Base-by-base conservation (phyloP, 2,888 invertebrate species). In the Leptothorax acervorum region DNA sequence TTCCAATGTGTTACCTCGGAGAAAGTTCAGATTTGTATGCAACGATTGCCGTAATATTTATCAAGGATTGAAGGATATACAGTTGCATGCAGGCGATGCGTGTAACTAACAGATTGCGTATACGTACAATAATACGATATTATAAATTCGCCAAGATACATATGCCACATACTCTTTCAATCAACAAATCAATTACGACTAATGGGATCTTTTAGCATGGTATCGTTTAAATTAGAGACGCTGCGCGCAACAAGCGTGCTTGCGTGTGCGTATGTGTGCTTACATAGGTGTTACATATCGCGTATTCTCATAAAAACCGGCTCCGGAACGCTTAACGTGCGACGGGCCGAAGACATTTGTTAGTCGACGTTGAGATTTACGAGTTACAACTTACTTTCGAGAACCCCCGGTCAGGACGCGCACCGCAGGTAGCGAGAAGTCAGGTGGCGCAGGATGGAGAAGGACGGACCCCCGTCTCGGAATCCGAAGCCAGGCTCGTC, bases 321-420 rank as follows among this genome's bases (percentile, higher is more conserved):
- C 89, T 85, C 31, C 82, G 85, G 84, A 82, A 85, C 86, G 84
- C 88, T 85, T 81, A 86, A 90, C 48, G 85, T 68, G 85, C 85
- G 86, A 86, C 85, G 82, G 87, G 84, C 86, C 85, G 71, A 88
- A 87, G 85, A 87, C 88, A 89, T 92, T 90, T 90, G 89, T 91
- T 73, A 60, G 73, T 51, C 79, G 79, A 81, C 57, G 23, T 48
- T 35, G 73, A 76, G 86, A 92, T 92, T 91, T 91, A 92, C 91
- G 89, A 85, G 88, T 83, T 90, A 88, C 90, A 92, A 89, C 90
- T 91, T 89, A 89, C 88, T 91, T 88, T 89, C 87, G 65, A 55
- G 48, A 71, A 55, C 35, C 81, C 70, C 63, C 57, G 35, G 68
- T 81, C 66, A 65, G 74, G 78, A 66, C 51, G 88, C 65, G 45